Evolutionary conservation across 92 coral and sea anemone species (phyloP), one percentile per base, ranked within the genome.

Genomic region (Epizoanthus rinbou): DNA sequence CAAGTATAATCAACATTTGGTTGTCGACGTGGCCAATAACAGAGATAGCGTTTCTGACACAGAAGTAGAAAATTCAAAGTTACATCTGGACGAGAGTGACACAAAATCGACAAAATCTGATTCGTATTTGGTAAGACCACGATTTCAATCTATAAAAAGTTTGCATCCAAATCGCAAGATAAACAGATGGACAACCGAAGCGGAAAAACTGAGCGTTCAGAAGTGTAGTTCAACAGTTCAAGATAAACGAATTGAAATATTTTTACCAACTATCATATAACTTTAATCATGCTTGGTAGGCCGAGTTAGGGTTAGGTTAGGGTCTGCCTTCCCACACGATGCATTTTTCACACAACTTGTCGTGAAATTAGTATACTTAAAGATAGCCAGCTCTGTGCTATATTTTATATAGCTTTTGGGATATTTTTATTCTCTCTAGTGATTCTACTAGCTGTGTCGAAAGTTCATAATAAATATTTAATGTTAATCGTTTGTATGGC

Each of bases 161-260:
- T 6, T 41, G 23, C 45, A 67, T 28, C 50, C 73, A 67, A 5
- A 35, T 59, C 68, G 71, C 70, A 39, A 43, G 64, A 37, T 41
- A 62, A 78, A 78, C 37, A 37, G 19, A 2, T 67, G 73, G 73
- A 14, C 28, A 33, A 33, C 50, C 18, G 69, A 76, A 57, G 21
- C 28, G 4, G 57, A 52, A 62, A 78, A 63, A 22, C 41, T 22
- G 22, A 8, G 41, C 15, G 54, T 2, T 39, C 70, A 39, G 47
- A 69, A 78, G 23, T 41, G 59, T 43, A 33, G 82, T 22, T 78
- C 82, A 59, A 41, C 69, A 45, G 72, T 78, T 69, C 43, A 78
- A 50, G 72, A 78, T 35, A 65, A 65, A 62, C 82, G 52, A 62
- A 59, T 78, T 60, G 82, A 78, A 78, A 78, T 78, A 78, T 78